Evolutionary conservation across 2,113 vertebrate genomes (phyloP), one percentile per base, ranked within the genome.

Genomic region (Urocitellus parryii): DNA sequence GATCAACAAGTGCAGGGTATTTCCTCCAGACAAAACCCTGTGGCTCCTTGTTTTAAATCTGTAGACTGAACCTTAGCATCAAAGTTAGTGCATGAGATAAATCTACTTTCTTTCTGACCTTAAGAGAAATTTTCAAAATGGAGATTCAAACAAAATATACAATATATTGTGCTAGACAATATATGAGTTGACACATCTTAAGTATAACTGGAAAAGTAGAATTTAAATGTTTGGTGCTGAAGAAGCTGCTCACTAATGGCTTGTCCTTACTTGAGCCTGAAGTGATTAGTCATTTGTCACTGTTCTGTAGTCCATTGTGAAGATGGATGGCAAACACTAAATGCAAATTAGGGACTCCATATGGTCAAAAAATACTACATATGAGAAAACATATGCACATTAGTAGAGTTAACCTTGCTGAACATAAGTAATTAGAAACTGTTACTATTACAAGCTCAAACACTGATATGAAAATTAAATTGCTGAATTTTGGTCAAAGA

Each of bases 381-480:
- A 86, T 80, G 73, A 94, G 84, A 97, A 97, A 97, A 95, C 90
- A 96, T 78, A 88, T 25, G 45, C 68, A 95, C 48, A 90, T 95
- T 92, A 97, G 56, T 48, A 84, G 65, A 95, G 93, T 92, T 93
- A 96, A 96, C 72, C 90, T 97, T 96, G 90, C 73, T 94, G 67
- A 96, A 95, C 17, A 24, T 53, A 90, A 96, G 58, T 90, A 93
- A 96, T 90, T 92, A 96, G 89, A 96, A 97, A 93, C 13, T 96
- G 42, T 81, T 95, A 84, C 32, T 88, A 73, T 45, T 80, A 77
- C 3, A 91, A 96, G 70, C 77, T 92, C 94, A 97, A 93, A 92
- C 96, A 91, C 20, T 93, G 79, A 93, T 73, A 78, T 48, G 42
- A 91, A 94, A 94, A 96, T 73, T 88, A 92, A 95, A 92, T 72